Conservation (phyloP, 2,888 invertebrate genomes). For the Amaurobius ferox region DNA sequence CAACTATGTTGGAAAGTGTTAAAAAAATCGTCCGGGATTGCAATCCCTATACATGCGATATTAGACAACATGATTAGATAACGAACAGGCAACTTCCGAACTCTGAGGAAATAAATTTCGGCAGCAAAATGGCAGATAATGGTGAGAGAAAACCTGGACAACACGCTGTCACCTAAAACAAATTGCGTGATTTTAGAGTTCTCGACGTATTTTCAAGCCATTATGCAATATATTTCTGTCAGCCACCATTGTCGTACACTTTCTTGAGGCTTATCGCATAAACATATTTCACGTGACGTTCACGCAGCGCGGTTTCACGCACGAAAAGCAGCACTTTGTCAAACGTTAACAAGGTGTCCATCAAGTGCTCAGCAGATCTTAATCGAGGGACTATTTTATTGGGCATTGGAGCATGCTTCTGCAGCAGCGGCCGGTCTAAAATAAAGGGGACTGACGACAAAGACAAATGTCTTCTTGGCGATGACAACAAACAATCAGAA, state of each 20-base stretch:
- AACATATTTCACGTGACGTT: constrained; percentile 6
- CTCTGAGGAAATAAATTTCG: not conserved
- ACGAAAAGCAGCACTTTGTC: constrained; percentile 55
- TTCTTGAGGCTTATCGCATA: not conserved
- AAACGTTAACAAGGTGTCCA: constrained; percentile 44
- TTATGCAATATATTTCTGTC: not conserved
- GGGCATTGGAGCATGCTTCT: constrained; percentile 26
- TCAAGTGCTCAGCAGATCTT: not conserved
- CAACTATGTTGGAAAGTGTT: no score
- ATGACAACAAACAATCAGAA: not conserved
- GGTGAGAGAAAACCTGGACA: not conserved
- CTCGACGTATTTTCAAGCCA: not conserved
- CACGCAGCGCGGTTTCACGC: constrained; percentile 42
- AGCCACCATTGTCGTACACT: not conserved
- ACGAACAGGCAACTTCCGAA: not conserved
- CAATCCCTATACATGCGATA: no score
- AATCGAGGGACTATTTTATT: constrained; percentile 21
- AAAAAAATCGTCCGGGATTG: no score
- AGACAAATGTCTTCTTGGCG: not conserved
- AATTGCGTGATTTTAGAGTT: not conserved
- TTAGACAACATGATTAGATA: not conserved
- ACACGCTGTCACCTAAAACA: not conserved
- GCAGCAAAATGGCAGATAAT: not conserved
- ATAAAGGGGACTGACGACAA: constrained; percentile 13
- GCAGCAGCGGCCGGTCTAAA: constrained; percentile 7